Evolutionary conservation across 2,113 vertebrate genomes (phyloP), one percentile per base, ranked within the genome.

Genomic region (Heterotilapia buettikoferi): DNA sequence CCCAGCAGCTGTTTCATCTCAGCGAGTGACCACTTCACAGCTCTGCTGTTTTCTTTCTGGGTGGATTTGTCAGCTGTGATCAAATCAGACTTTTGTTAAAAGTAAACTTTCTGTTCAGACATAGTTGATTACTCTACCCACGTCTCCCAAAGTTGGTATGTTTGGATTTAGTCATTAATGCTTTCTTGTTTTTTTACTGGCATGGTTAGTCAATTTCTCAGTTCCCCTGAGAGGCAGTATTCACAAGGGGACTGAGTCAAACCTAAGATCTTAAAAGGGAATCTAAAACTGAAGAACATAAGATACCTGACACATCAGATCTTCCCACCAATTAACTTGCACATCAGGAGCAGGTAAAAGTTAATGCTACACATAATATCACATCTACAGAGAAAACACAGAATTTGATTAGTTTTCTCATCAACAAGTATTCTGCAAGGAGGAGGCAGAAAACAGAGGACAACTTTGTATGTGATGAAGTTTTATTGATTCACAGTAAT

Each of bases 401-500:
- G 14, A n/a, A 33, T 33, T 9, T 9, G 0, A 83, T 53, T 16
- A 16, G 57, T 16, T 81, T 88, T 82, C 21, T 86, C 81, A 82
- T 47, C 61, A 57, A 38, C 61, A 71, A 50, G 80, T 80, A 76
- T 87, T 92, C 40, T 85, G 68, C 80, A 86, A 92, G 63, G 53
- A 84, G n/a, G 59, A 93, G 81, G 52, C 89, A 92, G 54, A 83
- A 89, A 93, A 84, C 82, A 79, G 71, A 85, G 11, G 83, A 84
- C 88, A 93, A 81, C 56, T 92, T 92, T 86, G 86, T 92, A 89
- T 89, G 88, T 93, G 93, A 94, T 94, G 90, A 88, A 90, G 88
- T 92, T 95, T 96, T 96, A 96, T 96, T 95, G 93, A 96, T 97
- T 97, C 96, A 97, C 96, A 97, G 96, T 97, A 94, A 93, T 96